A percentile compares a stretch with the other conserved stretches of the same genome.
phyloP scores from a whole-genome alignment of 2,888 invertebrate genomes.

The Notodonta ziczac region DNA sequence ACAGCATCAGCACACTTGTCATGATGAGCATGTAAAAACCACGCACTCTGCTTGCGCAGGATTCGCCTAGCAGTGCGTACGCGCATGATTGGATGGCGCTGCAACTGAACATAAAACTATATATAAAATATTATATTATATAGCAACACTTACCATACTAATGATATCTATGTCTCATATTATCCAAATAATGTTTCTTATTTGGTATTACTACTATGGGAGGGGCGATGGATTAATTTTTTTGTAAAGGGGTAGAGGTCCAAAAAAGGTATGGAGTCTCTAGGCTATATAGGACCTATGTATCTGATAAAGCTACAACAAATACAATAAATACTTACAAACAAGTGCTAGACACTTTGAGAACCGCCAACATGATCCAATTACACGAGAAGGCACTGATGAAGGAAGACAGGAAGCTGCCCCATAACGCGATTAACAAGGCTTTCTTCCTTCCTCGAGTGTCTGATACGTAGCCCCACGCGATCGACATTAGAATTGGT shows the following conservation, averaged over 20 bases:
- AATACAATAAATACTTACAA: conserved; percentile 44
- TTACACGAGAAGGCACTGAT: conserved; percentile 49
- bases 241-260: too few species aligned
- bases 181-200: too few species aligned
- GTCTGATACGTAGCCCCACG: conserved; percentile 62
- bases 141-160: too few species aligned
- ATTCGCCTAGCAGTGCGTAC: conserved; percentile 38
- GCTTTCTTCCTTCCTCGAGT: conserved; percentile 50
- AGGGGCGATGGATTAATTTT: too few species aligned
- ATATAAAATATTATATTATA: background rate
- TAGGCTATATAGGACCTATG: too few species aligned
- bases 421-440: conserved; percentile 43
- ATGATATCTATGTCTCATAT: too few species aligned
- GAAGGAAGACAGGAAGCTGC: conserved; percentile 31
- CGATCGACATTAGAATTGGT: conserved; percentile 54
- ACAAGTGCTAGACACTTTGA: conserved; percentile 49
- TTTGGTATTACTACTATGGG: too few species aligned
- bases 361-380: conserved; percentile 51
- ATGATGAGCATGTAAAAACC: conserved; percentile 22
- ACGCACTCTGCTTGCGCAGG: conserved; percentile 29
- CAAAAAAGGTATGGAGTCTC: too few species aligned
- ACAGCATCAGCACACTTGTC: conserved; percentile 21
- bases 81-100: conserved; percentile 25
- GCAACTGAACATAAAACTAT: background rate
- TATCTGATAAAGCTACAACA: background rate